Evolutionary conservation across 2,888 invertebrate genomes (phyloP), one percentile per base, ranked within the genome.

Genomic region (Aplocera efformata): DNA sequence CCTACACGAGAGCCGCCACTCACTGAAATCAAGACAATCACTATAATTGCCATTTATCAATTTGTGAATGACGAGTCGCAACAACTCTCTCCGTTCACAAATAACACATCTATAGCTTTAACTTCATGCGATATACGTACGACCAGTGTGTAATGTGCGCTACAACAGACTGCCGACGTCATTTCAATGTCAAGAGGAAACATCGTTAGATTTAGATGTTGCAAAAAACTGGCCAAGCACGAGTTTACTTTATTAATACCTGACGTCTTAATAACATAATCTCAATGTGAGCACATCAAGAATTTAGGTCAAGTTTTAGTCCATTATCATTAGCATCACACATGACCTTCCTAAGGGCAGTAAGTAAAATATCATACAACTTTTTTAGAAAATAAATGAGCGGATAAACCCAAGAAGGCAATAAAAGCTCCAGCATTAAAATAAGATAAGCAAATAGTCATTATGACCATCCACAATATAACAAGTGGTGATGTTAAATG

Each of bases 161-260:
- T 32, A 36, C 44, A 32, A 45, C 10, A 35, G 32, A 44, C 31
- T 34, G 24, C 45, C n/a, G 29, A 35, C 44, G 35, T 40, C 35
- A 42, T 28, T 42, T 37, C 44, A 37, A 41, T 33, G 48, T 40
- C 42, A 50, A 35, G 29, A 39, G 28, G 34, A 29, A 32, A 32
- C 39, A 44, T 39, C 44, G 41, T 40, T 45, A 23, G 42, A 45
- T 40, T 48, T 50, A 48, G 45, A 45, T 48, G 21, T 35, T 24
- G 33, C 39, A 50, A 53, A 52, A 53, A 51, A 47, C 17, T 13
- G 20, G 48, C 20, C 29, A 54, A 54, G 50, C 37, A 39, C 25
- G 49, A 51, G 38, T 27, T 26, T 13, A 33, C 9, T 9, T 33
- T 9, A 40, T 28, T 7, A n/a, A 3, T 17, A 3, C 2, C 2